Conservation (phyloP, 2,113 vertebrate species). For the Hylia prasina region DNA sequence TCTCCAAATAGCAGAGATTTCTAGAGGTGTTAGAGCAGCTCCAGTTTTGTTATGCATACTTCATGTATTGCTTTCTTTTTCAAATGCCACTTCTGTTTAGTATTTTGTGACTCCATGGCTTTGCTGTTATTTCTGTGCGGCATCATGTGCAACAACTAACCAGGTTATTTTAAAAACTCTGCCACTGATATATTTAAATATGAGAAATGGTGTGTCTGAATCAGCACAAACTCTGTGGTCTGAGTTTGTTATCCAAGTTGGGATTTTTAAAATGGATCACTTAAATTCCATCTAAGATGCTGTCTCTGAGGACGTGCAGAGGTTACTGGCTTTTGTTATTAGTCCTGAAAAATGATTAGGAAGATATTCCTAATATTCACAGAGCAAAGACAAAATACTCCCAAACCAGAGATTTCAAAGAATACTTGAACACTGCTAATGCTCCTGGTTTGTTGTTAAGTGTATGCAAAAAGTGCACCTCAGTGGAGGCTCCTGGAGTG, state of each 20-base stretch:
- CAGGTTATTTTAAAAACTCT: constrained; percentile 34
- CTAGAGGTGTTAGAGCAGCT: constrained; percentile 31
- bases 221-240: not conserved
- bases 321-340: not conserved
- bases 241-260: not conserved
- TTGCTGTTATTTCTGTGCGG: not conserved
- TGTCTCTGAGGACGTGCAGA: not conserved
- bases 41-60: constrained; percentile 34
- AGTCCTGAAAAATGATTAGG: constrained; percentile 23
- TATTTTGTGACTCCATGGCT: not conserved
- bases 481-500: not conserved
- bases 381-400: not conserved
- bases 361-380: not conserved
- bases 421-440: not conserved
- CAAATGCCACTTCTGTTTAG: constrained; percentile 10
- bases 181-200: not conserved
- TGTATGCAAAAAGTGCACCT: not conserved
- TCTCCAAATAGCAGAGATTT: constrained; percentile 47
- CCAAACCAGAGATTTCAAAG: not conserved
- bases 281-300: not conserved
- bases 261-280: not conserved
- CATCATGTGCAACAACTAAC: not conserved
- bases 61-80: constrained; percentile 1
- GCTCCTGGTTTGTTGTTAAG: not conserved
- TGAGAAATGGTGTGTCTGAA: not conserved